phyloP scores from a whole-genome alignment of 2,888 invertebrate genomes.

The Epinotia brunnichana region DNA sequence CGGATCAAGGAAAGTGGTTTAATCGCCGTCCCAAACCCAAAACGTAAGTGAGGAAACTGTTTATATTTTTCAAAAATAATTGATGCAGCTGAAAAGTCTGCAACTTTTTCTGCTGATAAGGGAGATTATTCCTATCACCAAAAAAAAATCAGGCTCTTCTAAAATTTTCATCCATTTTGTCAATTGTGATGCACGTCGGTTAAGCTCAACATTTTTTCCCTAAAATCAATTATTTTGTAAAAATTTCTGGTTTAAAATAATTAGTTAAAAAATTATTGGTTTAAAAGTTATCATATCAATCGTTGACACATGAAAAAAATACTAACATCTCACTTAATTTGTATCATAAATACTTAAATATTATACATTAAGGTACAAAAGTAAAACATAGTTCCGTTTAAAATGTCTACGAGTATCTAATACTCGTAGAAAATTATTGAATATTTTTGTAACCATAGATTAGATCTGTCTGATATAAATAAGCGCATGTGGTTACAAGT shows the following conservation, averaged over 20 bases:
- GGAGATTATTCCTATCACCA: too few relatives aligned
- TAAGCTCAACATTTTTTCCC: too few relatives aligned
- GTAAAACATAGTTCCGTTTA: slow-evolving; percentile 21
- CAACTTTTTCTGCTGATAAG: too few relatives aligned
- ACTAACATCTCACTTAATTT: slow-evolving; percentile 14
- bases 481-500: background rate
- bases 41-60: too few relatives aligned
- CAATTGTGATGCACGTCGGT: background rate
- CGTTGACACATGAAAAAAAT: background rate
- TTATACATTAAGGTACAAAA: slow-evolving; percentile 13
- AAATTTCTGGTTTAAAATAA: background rate
- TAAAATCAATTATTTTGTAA: background rate
- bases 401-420: slow-evolving; percentile 21
- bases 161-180: too few relatives aligned
- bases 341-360: slow-evolving; percentile 1
- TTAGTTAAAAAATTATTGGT: background rate
- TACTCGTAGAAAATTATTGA: slow-evolving; percentile 8
- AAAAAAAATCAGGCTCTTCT: too few relatives aligned
- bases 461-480: slow-evolving; percentile 2
- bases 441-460: slow-evolving; percentile 9
- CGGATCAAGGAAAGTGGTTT: too few relatives aligned
- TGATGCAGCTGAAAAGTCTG: too few relatives aligned
- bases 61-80: too few relatives aligned
- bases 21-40: too few relatives aligned
- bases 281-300: background rate